These are phyloP conservation scores for Pseudomyrmex cubaensis DNA, from an alignment of 1,140 invertebrate genomes.

Conservation along the genomic window DNA sequence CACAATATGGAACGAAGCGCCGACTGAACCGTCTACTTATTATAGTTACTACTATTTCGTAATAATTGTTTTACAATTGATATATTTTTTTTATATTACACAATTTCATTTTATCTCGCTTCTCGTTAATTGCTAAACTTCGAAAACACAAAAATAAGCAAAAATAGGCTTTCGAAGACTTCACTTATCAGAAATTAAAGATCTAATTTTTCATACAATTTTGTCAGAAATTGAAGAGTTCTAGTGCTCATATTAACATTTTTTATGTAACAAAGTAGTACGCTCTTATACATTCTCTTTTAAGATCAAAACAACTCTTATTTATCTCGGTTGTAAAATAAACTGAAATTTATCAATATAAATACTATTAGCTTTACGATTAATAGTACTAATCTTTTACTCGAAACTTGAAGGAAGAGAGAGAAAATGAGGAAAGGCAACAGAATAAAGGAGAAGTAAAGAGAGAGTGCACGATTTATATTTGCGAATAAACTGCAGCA, in stretches of 20 bases:
- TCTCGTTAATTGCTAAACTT: background rate
- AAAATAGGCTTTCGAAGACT: background rate
- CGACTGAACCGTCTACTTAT: background rate
- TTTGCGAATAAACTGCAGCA: constrained; percentile 42
- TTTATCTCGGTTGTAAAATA: too few relatives aligned
- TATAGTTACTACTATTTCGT: background rate
- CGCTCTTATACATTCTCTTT: too few relatives aligned
- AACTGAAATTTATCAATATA: too few relatives aligned
- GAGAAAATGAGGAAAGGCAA: background rate
- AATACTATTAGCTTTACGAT: too few relatives aligned
- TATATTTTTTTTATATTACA: background rate
- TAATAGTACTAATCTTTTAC: too few relatives aligned
- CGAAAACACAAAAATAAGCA: background rate
- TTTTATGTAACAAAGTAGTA: too few relatives aligned
- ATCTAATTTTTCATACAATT: background rate
- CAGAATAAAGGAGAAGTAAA: background rate
- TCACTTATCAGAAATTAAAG: background rate
- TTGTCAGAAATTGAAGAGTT: background rate
- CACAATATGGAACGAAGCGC: background rate
- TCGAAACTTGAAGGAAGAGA: background rate
- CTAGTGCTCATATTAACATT: too few relatives aligned
- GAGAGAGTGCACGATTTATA: constrained; percentile 26
- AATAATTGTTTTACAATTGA: constrained; percentile 10
- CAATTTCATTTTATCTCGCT: background rate
- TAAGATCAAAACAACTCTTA: too few relatives aligned